Evolutionary conservation across 2,113 vertebrate species (phyloP).

Genomic region (Lepisosteus osseus): DNA sequence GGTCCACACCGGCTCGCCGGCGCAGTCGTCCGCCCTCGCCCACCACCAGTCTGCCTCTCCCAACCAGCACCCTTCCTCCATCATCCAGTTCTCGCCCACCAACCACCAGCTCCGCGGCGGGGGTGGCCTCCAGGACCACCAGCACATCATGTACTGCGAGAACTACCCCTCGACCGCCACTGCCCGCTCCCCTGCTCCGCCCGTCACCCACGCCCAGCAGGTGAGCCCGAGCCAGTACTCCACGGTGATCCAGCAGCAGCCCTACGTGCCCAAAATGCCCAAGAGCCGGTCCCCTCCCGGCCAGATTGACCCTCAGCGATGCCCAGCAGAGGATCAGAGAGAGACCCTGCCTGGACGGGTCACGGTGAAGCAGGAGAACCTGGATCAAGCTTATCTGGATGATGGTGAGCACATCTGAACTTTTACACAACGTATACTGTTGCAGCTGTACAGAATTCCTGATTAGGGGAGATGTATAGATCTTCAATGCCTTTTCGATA

Average conservation of each 20-base stretch:
- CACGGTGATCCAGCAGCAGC: conserved; percentile 91
- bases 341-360: conserved; percentile 69
- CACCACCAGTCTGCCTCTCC: conserved; percentile 47
- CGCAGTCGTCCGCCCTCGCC: conserved; percentile 57
- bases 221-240: conserved; percentile 72
- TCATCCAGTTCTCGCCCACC: conserved; percentile 92
- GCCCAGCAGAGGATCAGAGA: conserved; percentile 66
- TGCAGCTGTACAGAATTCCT: too few species aligned
- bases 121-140: conserved; percentile 69
- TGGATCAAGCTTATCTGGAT: conserved; percentile 96
- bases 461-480: too few species aligned
- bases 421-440: too few species aligned
- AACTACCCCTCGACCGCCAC: conserved; percentile 57
- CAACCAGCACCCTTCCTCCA: conserved; percentile 76
- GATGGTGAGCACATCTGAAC: conserved; percentile 76
- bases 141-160: conserved; percentile 88
- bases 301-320: conserved; percentile 57
- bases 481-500: too few species aligned
- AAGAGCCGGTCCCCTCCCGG: conserved; percentile 45
- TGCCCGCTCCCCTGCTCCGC: conserved; percentile 55
- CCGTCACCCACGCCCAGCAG: conserved; percentile 57
- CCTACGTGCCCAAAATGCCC: conserved; percentile 45
- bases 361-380: conserved; percentile 92
- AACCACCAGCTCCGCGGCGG: conserved; percentile 78
- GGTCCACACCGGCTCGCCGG: conserved; percentile 82